These are phyloP conservation scores for Phrynocephalus versicolor DNA, from an alignment of 2,113 vertebrate genomes.

Conservation along the genomic window DNA sequence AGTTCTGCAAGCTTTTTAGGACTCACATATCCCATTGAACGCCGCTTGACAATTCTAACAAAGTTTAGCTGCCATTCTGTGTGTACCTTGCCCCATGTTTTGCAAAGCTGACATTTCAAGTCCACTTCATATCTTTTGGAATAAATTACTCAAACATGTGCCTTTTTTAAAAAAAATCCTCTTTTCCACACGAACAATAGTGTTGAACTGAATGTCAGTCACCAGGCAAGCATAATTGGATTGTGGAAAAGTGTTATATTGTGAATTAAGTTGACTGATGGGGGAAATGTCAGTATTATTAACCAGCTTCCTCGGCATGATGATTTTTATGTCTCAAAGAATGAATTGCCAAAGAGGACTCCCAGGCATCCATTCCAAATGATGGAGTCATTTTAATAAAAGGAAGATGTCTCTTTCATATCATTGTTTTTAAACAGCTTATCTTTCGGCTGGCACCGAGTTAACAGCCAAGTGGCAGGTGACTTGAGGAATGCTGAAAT, in stretches of 20 bases:
- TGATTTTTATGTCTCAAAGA: slow-evolving; percentile 58
- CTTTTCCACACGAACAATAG: slow-evolving; percentile 52
- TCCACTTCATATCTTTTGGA: rapidly evolving
- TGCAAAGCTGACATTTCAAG: rapidly evolving
- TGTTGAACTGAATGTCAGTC: slow-evolving; percentile 36
- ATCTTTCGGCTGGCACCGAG: slow-evolving; percentile 38
- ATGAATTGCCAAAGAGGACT: slow-evolving; percentile 61
- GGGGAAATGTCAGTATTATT: slow-evolving; percentile 67
- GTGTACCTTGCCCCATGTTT: rapidly evolving
- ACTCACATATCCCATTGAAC: background rate
- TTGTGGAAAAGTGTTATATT: slow-evolving; percentile 57
- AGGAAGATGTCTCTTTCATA: slow-evolving; percentile 47
- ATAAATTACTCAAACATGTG: background rate
- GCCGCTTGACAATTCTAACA: background rate
- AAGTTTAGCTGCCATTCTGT: rapidly evolving
- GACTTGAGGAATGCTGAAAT: background rate
- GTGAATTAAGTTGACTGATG: slow-evolving; percentile 72
- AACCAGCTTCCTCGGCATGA: slow-evolving; percentile 64
- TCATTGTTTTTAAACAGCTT: slow-evolving; percentile 58
- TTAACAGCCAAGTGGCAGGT: background rate
- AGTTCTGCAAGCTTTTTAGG: background rate
- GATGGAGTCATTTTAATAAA: slow-evolving; percentile 59
- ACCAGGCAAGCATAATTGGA: slow-evolving; percentile 61
- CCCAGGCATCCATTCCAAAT: slow-evolving; percentile 50
- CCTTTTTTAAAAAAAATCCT: background rate